phyloP scores from a whole-genome alignment of 2,113 vertebrate species.

The Phasianus colchicus region DNA sequence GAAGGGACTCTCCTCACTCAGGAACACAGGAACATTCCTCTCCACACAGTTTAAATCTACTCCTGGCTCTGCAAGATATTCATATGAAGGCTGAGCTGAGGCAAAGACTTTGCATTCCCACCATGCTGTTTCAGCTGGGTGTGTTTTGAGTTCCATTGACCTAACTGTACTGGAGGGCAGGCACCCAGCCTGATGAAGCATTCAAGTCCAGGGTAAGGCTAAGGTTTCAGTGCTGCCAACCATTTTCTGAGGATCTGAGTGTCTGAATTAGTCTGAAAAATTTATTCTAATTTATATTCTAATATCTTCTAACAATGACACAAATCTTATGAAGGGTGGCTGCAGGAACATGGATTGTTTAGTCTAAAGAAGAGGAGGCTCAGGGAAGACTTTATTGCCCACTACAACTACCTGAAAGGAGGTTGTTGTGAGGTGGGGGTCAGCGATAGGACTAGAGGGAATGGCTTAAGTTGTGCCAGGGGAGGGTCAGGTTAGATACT shows the following conservation, averaged over 20 bases:
- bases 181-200: accelerated
- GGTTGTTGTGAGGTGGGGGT: too few species aligned
- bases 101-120: neutral
- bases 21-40: too few species aligned
- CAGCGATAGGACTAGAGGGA: too few species aligned
- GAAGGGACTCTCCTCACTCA: neutral
- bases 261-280: neutral
- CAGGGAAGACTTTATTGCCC: too few species aligned
- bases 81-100: neutral
- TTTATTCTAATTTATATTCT: neutral
- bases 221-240: neutral
- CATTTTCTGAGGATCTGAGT: neutral
- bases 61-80: neutral
- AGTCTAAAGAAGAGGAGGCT: too few species aligned
- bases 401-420: too few species aligned
- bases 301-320: neutral
- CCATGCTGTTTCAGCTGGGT: accelerated
- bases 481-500: too few species aligned
- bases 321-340: too few species aligned
- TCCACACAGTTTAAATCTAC: neutral
- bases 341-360: too few species aligned
- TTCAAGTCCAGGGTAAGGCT: neutral
- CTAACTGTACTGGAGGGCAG: accelerated
- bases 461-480: too few species aligned
- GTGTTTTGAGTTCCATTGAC: accelerated